Percentiles rank a stretch among this genome's conserved stretches.
phyloP scores from a whole-genome alignment of 2,888 invertebrate species.

The Plebejus anna region DNA sequence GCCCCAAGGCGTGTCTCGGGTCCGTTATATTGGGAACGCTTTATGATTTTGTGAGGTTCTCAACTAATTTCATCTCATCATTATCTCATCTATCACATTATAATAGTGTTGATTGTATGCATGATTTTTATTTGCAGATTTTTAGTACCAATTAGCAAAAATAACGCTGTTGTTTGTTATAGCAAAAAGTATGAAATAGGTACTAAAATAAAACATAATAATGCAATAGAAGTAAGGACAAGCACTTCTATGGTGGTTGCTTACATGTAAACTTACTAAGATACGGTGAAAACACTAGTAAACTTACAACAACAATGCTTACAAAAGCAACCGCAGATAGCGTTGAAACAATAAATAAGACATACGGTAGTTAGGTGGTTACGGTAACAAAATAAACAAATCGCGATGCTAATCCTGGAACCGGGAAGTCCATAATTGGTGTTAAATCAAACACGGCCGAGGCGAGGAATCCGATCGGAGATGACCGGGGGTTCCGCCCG shows the following conservation, averaged over 20 bases:
- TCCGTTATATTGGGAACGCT: constrained; percentile 38
- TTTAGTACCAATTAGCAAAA: background rate
- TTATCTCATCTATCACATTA: background rate
- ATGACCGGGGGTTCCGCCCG: constrained; percentile 73
- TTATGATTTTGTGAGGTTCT: constrained; percentile 1
- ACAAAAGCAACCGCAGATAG: background rate
- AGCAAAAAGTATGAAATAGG: background rate
- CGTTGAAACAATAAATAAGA: constrained; percentile 18
- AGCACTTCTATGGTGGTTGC: background rate
- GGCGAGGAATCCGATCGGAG: constrained; percentile 77
- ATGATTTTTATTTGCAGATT: background rate
- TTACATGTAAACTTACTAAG: background rate
- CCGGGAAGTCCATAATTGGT: constrained; percentile 79
- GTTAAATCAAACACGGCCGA: constrained; percentile 77
- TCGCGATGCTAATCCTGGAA: constrained; percentile 49
- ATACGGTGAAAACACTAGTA: background rate
- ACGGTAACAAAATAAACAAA: constrained; percentile 38
- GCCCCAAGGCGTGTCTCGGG: constrained; percentile 54
- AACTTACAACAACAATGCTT: background rate
- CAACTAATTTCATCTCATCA: background rate
- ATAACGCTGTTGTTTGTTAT: background rate
- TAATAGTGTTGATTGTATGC: background rate
- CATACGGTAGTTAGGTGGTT: constrained; percentile 24
- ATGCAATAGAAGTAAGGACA: background rate
- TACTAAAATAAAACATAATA: background rate